Conservation (phyloP, 2,888 invertebrate genomes). For the Coenonympha arcania region DNA sequence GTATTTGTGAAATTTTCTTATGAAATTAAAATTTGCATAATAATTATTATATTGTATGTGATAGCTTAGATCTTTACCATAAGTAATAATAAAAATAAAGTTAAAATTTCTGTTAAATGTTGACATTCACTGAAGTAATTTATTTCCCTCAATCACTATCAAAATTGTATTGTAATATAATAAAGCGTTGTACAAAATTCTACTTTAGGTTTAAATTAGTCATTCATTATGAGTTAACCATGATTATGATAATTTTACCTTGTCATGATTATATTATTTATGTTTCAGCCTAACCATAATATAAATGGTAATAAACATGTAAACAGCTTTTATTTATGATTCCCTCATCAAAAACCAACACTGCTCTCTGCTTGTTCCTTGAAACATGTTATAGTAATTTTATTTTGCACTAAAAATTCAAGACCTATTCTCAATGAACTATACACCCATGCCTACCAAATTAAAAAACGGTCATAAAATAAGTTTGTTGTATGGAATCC, state of each 20-base stretch:
- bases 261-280: constrained; percentile 57
- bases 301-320: constrained; percentile 62
- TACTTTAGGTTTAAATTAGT: constrained; percentile 55
- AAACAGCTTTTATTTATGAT: constrained; percentile 20
- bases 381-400: no score
- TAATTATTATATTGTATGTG: constrained; percentile 66
- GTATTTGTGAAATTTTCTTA: constrained; percentile 55
- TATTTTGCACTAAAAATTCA: no score
- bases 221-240: constrained; percentile 63
- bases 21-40: constrained; percentile 45
- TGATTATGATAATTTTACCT: constrained; percentile 52
- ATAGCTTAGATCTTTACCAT: constrained; percentile 66
- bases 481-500: no score
- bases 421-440: no score
- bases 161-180: constrained; percentile 34
- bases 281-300: constrained; percentile 66
- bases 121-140: constrained; percentile 22
- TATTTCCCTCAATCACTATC: constrained; percentile 41
- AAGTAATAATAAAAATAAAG: constrained; percentile 40
- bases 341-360: background rate
- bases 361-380: no score
- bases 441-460: no score
- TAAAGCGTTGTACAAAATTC: constrained; percentile 59
- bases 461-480: no score
- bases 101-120: constrained; percentile 30